phyloP scores from a whole-genome alignment of 2,113 vertebrate species.

The Coptodon bakossiorum region DNA sequence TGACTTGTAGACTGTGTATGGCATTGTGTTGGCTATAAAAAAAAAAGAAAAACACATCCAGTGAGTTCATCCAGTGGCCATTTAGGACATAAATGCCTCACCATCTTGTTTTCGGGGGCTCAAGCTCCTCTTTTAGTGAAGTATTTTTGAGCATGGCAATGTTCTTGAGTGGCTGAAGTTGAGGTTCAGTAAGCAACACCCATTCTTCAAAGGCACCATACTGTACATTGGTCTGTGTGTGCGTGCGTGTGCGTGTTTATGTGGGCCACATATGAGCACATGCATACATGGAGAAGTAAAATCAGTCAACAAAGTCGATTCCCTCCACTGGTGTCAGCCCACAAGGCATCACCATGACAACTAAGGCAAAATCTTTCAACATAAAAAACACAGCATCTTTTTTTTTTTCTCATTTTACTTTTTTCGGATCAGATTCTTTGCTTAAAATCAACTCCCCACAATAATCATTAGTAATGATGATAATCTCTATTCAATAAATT shows the following conservation, averaged over 20 bases:
- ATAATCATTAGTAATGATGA: constrained; percentile 68
- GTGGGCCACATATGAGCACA: constrained; percentile 46
- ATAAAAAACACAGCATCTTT: constrained; percentile 46
- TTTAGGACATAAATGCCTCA: constrained; percentile 7
- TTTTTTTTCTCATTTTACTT: constrained; percentile 1
- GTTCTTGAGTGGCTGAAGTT: constrained; percentile 53
- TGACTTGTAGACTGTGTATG: background rate
- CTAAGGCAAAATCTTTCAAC: constrained; percentile 73
- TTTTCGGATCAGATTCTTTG: constrained; percentile 21
- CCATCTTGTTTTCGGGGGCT: background rate
- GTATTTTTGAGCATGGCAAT: constrained; percentile 10
- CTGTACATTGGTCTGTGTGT: constrained; percentile 56
- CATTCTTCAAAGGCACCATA: constrained; percentile 70
- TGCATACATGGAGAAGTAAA: constrained; percentile 61
- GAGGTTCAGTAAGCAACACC: constrained; percentile 53
- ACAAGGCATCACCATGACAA: constrained; percentile 76
- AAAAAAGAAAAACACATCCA: background rate
- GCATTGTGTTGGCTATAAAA: background rate
- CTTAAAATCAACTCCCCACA: constrained; percentile 58
- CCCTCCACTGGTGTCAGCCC: constrained; percentile 53
- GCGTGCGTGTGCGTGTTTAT: constrained; percentile 20
- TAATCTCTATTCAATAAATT: constrained; percentile 82
- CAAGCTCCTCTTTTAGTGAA: background rate
- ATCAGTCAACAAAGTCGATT: constrained; percentile 51
- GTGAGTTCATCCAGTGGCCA: constrained; percentile 11